Conservation (phyloP, 1,140 invertebrate genomes). For the Cotesia vestalis region DNA sequence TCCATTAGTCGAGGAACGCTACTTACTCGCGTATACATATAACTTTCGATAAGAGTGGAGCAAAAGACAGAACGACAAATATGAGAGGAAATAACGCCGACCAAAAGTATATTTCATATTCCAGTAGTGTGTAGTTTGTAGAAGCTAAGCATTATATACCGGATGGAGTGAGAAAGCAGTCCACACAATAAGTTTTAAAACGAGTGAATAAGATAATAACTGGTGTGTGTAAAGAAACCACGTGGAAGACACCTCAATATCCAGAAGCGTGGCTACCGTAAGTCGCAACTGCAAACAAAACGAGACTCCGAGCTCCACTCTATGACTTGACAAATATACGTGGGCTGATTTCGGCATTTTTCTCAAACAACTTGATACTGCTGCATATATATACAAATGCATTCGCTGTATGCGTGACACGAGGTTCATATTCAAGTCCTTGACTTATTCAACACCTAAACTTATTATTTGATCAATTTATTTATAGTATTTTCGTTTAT, state of each 20-base stretch:
- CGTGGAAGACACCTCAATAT: slow-evolving; percentile 59
- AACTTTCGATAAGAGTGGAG: slow-evolving; percentile 1
- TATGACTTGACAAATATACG: slow-evolving; percentile 51
- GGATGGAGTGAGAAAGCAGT: slow-evolving; percentile 10
- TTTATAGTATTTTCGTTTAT: too few relatives aligned
- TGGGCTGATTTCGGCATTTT: slow-evolving; percentile 49
- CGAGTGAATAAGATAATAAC: slow-evolving; percentile 41
- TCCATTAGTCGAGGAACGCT: slow-evolving; percentile 60
- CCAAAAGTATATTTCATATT: background rate
- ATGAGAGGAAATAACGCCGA: slow-evolving; percentile 5
- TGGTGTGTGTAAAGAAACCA: slow-evolving; percentile 61
- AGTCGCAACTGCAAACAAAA: slow-evolving; percentile 57
- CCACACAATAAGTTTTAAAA: slow-evolving; percentile 28
- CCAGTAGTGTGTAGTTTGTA: slow-evolving; percentile 1
- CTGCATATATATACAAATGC: too few relatives aligned
- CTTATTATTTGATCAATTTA: too few relatives aligned
- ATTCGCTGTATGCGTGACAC: too few relatives aligned
- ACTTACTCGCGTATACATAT: slow-evolving; percentile 22
- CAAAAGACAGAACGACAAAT: background rate
- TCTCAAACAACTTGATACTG: slow-evolving; percentile 32
- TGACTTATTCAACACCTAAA: too few relatives aligned
- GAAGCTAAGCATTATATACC: slow-evolving; percentile 1
- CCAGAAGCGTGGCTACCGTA: slow-evolving; percentile 53
- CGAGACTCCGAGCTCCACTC: slow-evolving; percentile 41
- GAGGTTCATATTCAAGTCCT: too few relatives aligned